A percentile compares a stretch with the other conserved stretches of the same genome.
Conservation (phyloP, 2,797 vertebrate genomes). For the Taeniopygia guttata region DNA sequence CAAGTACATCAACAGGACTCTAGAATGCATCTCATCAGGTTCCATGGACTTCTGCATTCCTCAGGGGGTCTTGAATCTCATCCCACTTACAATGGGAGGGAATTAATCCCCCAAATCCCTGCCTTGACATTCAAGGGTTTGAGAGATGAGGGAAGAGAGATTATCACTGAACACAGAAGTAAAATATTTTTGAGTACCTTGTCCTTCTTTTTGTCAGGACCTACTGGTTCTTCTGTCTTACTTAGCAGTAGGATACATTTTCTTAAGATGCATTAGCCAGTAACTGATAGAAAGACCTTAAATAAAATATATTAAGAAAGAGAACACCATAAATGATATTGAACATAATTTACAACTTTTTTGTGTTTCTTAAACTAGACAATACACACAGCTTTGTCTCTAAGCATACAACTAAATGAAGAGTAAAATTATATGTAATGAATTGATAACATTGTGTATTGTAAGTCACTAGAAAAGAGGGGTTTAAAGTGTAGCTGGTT, state of each 20-base stretch:
- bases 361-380: background rate
- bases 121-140: background rate
- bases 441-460: background rate
- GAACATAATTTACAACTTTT: background rate
- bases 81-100: background rate
- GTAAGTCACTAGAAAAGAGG: background rate
- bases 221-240: background rate
- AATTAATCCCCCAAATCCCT: background rate
- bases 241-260: background rate
- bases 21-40: accelerated
- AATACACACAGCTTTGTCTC: background rate
- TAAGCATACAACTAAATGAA: background rate
- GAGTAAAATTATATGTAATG: background rate
- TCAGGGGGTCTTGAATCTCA: background rate
- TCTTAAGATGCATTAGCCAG: background rate
- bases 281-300: background rate
- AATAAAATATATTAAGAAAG: background rate
- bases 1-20: background rate
- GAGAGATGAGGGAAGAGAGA: background rate
- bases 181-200: background rate
- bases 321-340: background rate
- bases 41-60: accelerated
- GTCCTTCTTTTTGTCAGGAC: background rate
- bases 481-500: background rate
- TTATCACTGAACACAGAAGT: background rate